Percentiles rank a stretch among this genome's conserved stretches.
Conservation (phyloP, 2,888 invertebrate genomes). For the Philhelius pedissequus region DNA sequence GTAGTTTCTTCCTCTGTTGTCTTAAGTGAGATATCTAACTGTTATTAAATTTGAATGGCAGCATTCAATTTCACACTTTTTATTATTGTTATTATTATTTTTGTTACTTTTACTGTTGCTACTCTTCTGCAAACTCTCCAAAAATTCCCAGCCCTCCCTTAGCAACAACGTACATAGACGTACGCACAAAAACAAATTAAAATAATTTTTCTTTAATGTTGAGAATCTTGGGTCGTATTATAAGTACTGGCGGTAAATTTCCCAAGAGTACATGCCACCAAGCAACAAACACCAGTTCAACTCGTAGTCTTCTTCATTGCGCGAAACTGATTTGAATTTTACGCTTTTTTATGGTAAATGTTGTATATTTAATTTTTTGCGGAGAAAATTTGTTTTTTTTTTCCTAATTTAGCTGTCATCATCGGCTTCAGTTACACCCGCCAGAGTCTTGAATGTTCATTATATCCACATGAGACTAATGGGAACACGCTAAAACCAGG, state of each 20-base stretch:
- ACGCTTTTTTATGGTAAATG: neutral
- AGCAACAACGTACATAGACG: neutral
- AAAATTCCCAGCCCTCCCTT: neutral
- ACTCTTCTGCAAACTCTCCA: neutral
- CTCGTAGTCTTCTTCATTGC: neutral
- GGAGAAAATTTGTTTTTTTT: neutral
- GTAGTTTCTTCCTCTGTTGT: neutral
- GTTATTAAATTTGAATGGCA: slow-evolving; percentile 38
- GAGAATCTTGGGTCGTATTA: slow-evolving; percentile 29
- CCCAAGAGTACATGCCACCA: slow-evolving; percentile 40
- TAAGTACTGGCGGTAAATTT: slow-evolving; percentile 64
- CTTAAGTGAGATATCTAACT: slow-evolving; percentile 17
- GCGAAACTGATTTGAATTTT: slow-evolving; percentile 48
- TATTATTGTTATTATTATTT: neutral
- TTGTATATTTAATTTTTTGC: slow-evolving; percentile 3
- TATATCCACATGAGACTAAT: slow-evolving; percentile 43
- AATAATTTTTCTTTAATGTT: slow-evolving; percentile 22
- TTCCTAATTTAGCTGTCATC: slow-evolving; percentile 48
- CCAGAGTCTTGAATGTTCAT: neutral
- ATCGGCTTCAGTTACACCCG: slow-evolving; percentile 30
- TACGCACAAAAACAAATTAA: slow-evolving; percentile 1
- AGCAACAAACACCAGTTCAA: neutral
- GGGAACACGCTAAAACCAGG: slow-evolving; percentile 15
- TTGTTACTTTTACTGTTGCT: neutral
- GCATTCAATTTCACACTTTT: slow-evolving; percentile 40